Conservation (phyloP, 2,113 vertebrate genomes). For the Protobothrops mucrosquamatus region DNA sequence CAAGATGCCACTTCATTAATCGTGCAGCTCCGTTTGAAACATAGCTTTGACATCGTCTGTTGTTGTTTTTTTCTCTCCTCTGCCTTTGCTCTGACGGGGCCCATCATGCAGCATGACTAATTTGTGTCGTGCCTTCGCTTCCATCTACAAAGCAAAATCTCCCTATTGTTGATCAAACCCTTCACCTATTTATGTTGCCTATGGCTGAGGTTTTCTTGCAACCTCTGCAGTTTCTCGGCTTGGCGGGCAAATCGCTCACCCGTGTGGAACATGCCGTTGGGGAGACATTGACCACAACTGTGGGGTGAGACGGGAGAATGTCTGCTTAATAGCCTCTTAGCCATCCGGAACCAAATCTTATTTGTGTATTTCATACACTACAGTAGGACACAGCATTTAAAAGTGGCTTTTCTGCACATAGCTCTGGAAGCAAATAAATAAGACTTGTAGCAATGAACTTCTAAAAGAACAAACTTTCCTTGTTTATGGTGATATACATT, state of each 20-base stretch:
- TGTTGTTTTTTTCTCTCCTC: not conserved
- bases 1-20: not conserved
- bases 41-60: not conserved
- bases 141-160: not conserved
- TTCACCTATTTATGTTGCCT: not conserved
- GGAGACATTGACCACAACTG: not conserved
- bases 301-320: not conserved
- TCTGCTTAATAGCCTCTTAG: not conserved
- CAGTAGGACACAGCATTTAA: not conserved
- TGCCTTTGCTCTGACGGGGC: not conserved
- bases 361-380: not conserved
- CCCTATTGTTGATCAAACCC: not conserved
- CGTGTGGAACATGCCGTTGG: not conserved
- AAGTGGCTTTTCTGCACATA: not conserved
- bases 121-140: not conserved
- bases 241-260: not conserved
- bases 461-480: not conserved
- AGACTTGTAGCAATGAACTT: slow-evolving; percentile 20
- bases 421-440: not conserved
- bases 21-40: not conserved
- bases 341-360: not conserved
- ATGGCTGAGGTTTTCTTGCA: not conserved
- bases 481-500: not conserved
- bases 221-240: not conserved
- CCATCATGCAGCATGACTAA: not conserved